Evolutionary conservation across 2,888 invertebrate species (phyloP).

Genomic region (Tinea trinotella): DNA sequence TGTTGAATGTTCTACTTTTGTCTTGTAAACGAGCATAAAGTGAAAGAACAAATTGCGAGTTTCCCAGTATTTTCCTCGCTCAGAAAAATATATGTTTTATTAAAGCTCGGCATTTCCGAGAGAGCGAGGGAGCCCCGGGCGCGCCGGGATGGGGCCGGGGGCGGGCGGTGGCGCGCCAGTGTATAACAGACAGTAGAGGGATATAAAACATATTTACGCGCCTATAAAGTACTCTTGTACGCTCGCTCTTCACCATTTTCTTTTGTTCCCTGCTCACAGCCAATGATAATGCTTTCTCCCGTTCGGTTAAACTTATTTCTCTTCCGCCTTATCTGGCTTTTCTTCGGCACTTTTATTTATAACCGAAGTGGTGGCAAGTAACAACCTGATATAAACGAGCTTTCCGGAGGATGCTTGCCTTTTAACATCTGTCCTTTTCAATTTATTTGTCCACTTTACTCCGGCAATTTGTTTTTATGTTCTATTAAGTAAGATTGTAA

Average conservation of each 20-base stretch:
- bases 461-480: slow-evolving; percentile 4
- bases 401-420: slow-evolving; percentile 42
- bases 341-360: slow-evolving; percentile 66
- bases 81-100: slow-evolving; percentile 74
- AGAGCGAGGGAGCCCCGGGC: slow-evolving; percentile 60
- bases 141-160: slow-evolving; percentile 35
- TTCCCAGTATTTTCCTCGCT: slow-evolving; percentile 73
- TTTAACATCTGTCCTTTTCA: slow-evolving; percentile 35
- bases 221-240: slow-evolving; percentile 73
- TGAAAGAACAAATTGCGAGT: slow-evolving; percentile 74
- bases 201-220: slow-evolving; percentile 74
- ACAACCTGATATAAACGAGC: slow-evolving; percentile 52
- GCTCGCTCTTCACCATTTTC: slow-evolving; percentile 69
- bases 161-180: slow-evolving; percentile 59
- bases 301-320: slow-evolving; percentile 71
- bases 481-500: slow-evolving; percentile 9
- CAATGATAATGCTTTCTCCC: slow-evolving; percentile 71
- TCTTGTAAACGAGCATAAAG: slow-evolving; percentile 74
- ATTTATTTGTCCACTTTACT: slow-evolving; percentile 15
- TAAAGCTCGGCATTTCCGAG: slow-evolving; percentile 73
- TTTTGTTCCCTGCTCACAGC: slow-evolving; percentile 69
- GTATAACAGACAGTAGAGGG: slow-evolving; percentile 72
- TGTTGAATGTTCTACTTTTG: slow-evolving; percentile 70
- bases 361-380: slow-evolving; percentile 58
- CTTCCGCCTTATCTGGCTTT: slow-evolving; percentile 65